Conservation (phyloP, 2,888 invertebrate species). For the Drosophila rubida region DNA sequence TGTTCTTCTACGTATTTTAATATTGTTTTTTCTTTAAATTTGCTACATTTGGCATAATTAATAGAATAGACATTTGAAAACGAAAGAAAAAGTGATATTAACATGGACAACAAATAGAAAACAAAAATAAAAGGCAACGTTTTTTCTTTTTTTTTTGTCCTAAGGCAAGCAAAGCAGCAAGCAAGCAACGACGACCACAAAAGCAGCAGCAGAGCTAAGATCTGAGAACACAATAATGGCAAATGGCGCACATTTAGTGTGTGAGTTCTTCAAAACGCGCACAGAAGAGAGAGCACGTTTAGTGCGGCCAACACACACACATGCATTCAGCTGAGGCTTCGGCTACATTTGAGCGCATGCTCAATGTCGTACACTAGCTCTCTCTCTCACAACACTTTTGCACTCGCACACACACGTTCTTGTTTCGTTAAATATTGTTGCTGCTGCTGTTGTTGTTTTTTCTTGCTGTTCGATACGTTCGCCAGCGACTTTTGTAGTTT, state of each 20-base stretch:
- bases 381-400: constrained; percentile 46
- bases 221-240: constrained; percentile 44
- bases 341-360: constrained; percentile 49
- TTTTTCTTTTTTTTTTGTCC: constrained; percentile 4
- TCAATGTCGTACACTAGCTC: constrained; percentile 23
- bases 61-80: constrained; percentile 31
- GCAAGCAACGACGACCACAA: constrained; percentile 40
- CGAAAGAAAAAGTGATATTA: constrained; percentile 25
- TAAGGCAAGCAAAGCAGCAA: constrained; percentile 45
- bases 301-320: constrained; percentile 42
- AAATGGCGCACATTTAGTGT: constrained; percentile 49
- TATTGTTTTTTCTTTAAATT: constrained; percentile 21
- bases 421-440: constrained; percentile 41
- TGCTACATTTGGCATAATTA: constrained; percentile 43
- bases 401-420: constrained; percentile 54
- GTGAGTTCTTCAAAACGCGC: constrained; percentile 50
- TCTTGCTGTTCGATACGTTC: constrained; percentile 26
- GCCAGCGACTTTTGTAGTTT: constrained; percentile 68
- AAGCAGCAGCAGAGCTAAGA: constrained; percentile 30
- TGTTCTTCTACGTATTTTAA: constrained; percentile 5
- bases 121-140: constrained; percentile 7
- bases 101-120: constrained; percentile 24
- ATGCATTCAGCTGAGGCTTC: constrained; percentile 25
- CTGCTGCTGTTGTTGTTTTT: constrained; percentile 8
- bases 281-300: constrained; percentile 22